These are phyloP conservation scores for Dipodomys merriami DNA, from an alignment of 2,113 vertebrate genomes.

Conservation along the genomic window DNA sequence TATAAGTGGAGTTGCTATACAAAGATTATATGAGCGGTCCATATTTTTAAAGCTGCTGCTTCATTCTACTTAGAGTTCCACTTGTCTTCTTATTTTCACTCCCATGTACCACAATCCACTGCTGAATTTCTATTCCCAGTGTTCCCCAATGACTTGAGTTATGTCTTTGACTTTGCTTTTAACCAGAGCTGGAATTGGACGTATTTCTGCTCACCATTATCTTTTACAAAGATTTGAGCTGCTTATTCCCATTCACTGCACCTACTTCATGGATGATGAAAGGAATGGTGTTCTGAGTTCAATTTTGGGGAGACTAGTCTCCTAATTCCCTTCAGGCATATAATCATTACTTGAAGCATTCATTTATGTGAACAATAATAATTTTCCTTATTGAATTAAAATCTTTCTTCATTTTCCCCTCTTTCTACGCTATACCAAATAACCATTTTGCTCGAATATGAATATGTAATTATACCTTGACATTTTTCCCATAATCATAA, in stretches of 20 bases:
- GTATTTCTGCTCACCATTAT: background rate
- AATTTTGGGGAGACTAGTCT: background rate
- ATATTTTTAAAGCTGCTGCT: background rate
- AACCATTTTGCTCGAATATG: background rate
- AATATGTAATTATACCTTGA: slow-evolving; percentile 17
- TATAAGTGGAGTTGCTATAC: background rate
- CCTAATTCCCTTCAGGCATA: background rate
- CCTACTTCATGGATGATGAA: background rate
- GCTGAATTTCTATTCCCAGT: background rate
- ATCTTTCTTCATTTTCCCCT: slow-evolving; percentile 1
- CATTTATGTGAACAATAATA: background rate
- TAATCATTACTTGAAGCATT: slow-evolving; percentile 17
- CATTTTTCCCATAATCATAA: background rate
- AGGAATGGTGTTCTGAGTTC: background rate
- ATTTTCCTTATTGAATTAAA: slow-evolving; percentile 41
- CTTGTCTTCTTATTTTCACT: background rate
- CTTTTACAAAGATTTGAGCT: background rate
- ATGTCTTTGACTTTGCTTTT: background rate
- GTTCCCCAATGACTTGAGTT: background rate
- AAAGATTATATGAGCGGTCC: background rate
- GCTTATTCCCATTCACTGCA: background rate
- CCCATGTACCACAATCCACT: background rate
- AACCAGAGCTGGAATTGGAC: background rate
- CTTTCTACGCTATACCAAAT: slow-evolving; percentile 33
- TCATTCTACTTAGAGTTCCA: background rate